Conservation (phyloP, 1,140 invertebrate species). For the Glossosoma conforme region DNA sequence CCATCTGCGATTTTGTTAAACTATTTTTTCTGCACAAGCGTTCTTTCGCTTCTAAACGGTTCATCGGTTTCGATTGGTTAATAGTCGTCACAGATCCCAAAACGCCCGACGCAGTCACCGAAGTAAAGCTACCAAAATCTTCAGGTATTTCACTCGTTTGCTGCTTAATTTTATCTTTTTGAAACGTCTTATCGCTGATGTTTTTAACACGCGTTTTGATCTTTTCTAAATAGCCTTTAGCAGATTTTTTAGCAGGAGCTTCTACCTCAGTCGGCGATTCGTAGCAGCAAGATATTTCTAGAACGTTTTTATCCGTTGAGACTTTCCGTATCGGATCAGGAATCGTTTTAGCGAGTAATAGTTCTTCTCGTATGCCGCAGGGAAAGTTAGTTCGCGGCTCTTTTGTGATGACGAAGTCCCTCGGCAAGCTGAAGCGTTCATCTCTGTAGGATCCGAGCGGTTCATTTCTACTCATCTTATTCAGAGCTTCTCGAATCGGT, state of each 20-base stretch:
- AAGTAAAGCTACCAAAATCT: constrained; percentile 54
- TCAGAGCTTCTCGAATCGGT: constrained; percentile 37
- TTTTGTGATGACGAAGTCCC: constrained; percentile 24
- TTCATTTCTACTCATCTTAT: constrained; percentile 25
- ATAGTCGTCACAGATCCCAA: constrained; percentile 43
- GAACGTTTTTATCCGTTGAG: constrained; percentile 51
- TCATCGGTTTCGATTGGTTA: constrained; percentile 32
- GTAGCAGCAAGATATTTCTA: constrained; percentile 57
- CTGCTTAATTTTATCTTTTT: constrained; percentile 41
- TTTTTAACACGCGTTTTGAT: constrained; percentile 53
- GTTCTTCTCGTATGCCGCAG: constrained; percentile 23
- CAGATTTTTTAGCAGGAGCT: constrained; percentile 46
- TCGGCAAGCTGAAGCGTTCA: background rate
- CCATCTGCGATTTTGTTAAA: constrained; percentile 57
- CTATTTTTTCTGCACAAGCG: constrained; percentile 45
- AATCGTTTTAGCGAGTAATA: constrained; percentile 24
- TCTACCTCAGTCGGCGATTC: constrained; percentile 48
- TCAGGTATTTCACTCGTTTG: constrained; percentile 34
- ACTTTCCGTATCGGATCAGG: constrained; percentile 37
- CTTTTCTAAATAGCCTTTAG: constrained; percentile 54
- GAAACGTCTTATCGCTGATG: constrained; percentile 48
- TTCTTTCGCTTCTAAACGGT: constrained; percentile 1
- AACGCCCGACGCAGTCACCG: constrained; percentile 57
- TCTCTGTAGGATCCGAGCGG: background rate
- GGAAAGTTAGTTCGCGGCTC: constrained; percentile 19